These are phyloP conservation scores for Chrysodeixis includens DNA, from an alignment of 2,888 invertebrate genomes.

Conservation along the genomic window DNA sequence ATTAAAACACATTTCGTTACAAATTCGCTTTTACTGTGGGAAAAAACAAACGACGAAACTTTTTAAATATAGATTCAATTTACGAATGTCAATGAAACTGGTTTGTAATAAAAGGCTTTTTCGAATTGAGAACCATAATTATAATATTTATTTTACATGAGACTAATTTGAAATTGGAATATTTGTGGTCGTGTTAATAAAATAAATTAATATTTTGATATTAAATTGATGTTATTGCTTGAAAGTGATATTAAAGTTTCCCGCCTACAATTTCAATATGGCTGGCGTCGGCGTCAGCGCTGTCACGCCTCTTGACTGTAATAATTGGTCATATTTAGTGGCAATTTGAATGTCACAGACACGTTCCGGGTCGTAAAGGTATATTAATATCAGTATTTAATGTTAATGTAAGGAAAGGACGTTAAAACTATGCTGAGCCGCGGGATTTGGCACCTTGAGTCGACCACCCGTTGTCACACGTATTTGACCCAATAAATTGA, in stretches of 20 bases:
- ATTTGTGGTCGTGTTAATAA: constrained; percentile 13
- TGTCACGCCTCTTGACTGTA: constrained; percentile 22
- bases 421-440: constrained; percentile 17
- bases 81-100: neutral
- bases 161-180: constrained; percentile 25
- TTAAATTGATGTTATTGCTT: constrained; percentile 8
- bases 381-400: constrained; percentile 39
- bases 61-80: neutral
- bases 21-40: constrained; percentile 5
- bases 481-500: constrained; percentile 4
- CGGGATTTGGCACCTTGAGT: neutral
- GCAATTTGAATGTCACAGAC: constrained; percentile 41
- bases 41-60: neutral
- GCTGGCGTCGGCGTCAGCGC: constrained; percentile 12
- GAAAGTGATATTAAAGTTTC: constrained; percentile 17
- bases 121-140: constrained; percentile 16
- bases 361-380: constrained; percentile 34
- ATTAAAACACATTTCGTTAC: constrained; percentile 1
- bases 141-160: constrained; percentile 20
- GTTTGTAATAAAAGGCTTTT: constrained; percentile 1
- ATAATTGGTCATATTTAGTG: constrained; percentile 27
- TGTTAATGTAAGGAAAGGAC: constrained; percentile 24
- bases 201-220: constrained; percentile 29
- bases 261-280: constrained; percentile 38
- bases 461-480: neutral